A percentile compares a stretch with the other conserved stretches of the same genome.
phyloP scores from a whole-genome alignment of 2,797 vertebrate genomes.

The Gambusia yucatana region DNA sequence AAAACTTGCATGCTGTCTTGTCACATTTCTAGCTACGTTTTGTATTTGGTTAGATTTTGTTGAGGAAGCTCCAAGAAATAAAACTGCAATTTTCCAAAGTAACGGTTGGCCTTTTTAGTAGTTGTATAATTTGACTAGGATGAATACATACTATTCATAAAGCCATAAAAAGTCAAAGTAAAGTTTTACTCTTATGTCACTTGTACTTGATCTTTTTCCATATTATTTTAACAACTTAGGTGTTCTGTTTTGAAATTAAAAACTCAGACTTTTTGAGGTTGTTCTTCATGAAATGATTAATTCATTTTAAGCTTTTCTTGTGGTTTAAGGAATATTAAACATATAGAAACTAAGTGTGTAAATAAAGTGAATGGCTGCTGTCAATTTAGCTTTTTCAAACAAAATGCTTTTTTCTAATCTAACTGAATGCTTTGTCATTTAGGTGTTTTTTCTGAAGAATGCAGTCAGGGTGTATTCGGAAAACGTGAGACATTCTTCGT shows the following conservation, averaged over 20 bases:
- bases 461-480: not conserved
- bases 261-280: not conserved
- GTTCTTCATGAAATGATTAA: not conserved
- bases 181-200: not conserved
- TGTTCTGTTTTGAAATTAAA: not conserved
- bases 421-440: not conserved
- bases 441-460: slow-evolving; percentile 58
- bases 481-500: slow-evolving; percentile 19
- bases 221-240: not conserved
- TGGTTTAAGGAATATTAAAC: not conserved
- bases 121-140: not conserved
- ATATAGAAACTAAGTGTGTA: not conserved
- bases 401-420: not conserved
- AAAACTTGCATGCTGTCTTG: not conserved
- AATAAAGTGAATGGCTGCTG: not conserved
- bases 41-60: not conserved
- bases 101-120: not conserved
- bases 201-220: not conserved
- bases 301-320: not conserved
- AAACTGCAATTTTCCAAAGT: not conserved
- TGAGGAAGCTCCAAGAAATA: not conserved
- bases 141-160: not conserved
- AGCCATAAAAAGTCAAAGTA: not conserved
- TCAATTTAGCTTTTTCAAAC: not conserved
- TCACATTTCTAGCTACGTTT: not conserved